A percentile compares a stretch with the other conserved stretches of the same genome.
Evolutionary conservation across 1,140 invertebrate species (phyloP).

Genomic region (Drosophila micromelanica): DNA sequence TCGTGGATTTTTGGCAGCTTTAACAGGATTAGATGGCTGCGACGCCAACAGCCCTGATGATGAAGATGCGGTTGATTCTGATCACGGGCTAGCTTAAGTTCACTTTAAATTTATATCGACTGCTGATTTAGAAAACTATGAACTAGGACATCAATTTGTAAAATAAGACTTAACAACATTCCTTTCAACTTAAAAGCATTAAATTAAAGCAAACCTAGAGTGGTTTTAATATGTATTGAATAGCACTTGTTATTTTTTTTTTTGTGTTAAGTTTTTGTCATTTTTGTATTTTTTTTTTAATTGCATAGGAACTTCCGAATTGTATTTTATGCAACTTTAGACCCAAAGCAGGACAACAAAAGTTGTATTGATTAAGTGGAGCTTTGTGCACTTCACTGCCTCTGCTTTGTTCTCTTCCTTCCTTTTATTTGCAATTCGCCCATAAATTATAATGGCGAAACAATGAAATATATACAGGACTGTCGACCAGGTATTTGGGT

Average conservation of each 20-base stretch:
- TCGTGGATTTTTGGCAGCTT: constrained; percentile 75
- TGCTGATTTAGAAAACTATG: background rate
- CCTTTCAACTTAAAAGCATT: too few species aligned
- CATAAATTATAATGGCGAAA: constrained; percentile 70
- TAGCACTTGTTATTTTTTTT: background rate
- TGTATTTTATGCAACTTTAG: constrained; percentile 16
- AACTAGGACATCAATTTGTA: background rate
- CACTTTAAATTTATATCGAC: constrained; percentile 3
- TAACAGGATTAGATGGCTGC: constrained; percentile 68
- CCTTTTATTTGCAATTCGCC: constrained; percentile 22
- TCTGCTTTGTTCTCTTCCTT: constrained; percentile 23
- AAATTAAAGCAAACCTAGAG: too few species aligned
- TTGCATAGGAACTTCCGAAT: background rate
- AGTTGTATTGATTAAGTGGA: constrained; percentile 34
- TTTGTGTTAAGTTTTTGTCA: background rate
- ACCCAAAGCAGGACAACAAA: constrained; percentile 26
- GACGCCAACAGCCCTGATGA: constrained; percentile 27
- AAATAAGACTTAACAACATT: too few species aligned
- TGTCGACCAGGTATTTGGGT: constrained; percentile 69
- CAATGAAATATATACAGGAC: constrained; percentile 48
- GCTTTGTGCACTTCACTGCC: constrained; percentile 59
- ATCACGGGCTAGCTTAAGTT: constrained; percentile 31
- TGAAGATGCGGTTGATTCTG: constrained; percentile 14
- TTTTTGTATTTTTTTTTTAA: background rate
- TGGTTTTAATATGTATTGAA: background rate